A percentile compares a stretch with the other conserved stretches of the same genome.
Conservation (phyloP, 2,888 invertebrate genomes). For the Ectemnius cavifrons region DNA sequence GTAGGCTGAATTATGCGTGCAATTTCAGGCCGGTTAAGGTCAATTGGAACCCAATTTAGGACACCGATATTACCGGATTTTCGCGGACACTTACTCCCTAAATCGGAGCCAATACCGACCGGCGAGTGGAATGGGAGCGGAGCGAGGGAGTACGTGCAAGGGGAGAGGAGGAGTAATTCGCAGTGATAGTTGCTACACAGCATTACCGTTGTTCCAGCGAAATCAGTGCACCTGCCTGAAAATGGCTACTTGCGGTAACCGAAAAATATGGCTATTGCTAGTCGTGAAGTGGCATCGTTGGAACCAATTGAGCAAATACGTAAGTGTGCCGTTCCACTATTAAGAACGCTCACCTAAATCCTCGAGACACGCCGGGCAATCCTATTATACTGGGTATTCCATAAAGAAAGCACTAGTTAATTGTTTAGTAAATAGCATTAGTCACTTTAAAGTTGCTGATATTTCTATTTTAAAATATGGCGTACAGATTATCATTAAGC, state of each 20-base stretch:
- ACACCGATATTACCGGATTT: neutral
- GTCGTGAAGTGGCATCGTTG: conserved; percentile 20
- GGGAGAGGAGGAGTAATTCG: neutral
- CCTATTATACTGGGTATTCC: conserved; percentile 31
- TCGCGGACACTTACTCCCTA: neutral
- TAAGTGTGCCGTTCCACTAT: conserved; percentile 32
- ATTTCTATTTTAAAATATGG: too few species aligned
- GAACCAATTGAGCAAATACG: conserved; percentile 13
- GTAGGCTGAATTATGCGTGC: too few species aligned
- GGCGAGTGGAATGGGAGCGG: too few species aligned
- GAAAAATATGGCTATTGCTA: conserved; percentile 38
- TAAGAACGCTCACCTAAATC: conserved; percentile 37
- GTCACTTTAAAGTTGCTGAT: too few species aligned
- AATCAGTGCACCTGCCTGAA: conserved; percentile 10
- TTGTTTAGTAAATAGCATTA: too few species aligned
- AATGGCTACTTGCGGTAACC: conserved; percentile 25
- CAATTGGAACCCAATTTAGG: too few species aligned
- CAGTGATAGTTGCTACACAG: conserved; percentile 1
- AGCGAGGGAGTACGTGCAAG: too few species aligned
- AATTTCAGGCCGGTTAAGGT: too few species aligned
- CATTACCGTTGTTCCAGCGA: conserved; percentile 4
- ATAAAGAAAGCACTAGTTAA: too few species aligned
- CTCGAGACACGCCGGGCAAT: conserved; percentile 25
- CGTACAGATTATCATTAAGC: too few species aligned
- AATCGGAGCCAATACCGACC: too few species aligned